Conservation (phyloP, 2,888 invertebrate genomes). For the Halictus quadricinctus region DNA sequence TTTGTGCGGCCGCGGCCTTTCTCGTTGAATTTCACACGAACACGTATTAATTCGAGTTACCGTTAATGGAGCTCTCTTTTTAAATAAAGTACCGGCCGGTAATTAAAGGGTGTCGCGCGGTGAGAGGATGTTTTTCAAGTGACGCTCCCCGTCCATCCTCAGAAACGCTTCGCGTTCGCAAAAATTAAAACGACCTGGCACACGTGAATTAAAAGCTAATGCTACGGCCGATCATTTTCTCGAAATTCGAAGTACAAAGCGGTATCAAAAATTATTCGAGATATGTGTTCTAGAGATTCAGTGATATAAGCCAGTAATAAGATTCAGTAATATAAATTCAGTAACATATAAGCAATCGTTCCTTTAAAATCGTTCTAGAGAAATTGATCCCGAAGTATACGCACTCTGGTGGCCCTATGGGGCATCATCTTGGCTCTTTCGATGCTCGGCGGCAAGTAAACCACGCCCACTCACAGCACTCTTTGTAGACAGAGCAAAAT, state of each 20-base stretch:
- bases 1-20: conserved; percentile 20
- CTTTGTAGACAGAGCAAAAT: too few relatives aligned
- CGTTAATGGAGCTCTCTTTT: conserved; percentile 36
- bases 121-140: conserved; percentile 26
- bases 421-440: too few relatives aligned
- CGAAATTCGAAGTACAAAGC: neutral
- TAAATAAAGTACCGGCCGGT: conserved; percentile 5
- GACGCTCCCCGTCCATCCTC: neutral
- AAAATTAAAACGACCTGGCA: conserved; percentile 17
- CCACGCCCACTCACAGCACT: too few relatives aligned
- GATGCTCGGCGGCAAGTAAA: too few relatives aligned
- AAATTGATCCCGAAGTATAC: too few relatives aligned
- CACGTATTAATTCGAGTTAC: conserved; percentile 33
- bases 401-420: too few relatives aligned
- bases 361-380: too few relatives aligned
- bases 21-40: neutral
- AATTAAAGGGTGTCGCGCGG: conserved; percentile 41
- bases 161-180: neutral
- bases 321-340: too few relatives aligned
- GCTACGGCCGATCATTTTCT: neutral
- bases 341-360: too few relatives aligned
- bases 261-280: too few relatives aligned
- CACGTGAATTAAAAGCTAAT: neutral
- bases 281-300: too few relatives aligned
- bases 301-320: too few relatives aligned